Evolutionary conservation across 2,113 vertebrate genomes (phyloP).

Genomic region (Budorcas taxicolor): DNA sequence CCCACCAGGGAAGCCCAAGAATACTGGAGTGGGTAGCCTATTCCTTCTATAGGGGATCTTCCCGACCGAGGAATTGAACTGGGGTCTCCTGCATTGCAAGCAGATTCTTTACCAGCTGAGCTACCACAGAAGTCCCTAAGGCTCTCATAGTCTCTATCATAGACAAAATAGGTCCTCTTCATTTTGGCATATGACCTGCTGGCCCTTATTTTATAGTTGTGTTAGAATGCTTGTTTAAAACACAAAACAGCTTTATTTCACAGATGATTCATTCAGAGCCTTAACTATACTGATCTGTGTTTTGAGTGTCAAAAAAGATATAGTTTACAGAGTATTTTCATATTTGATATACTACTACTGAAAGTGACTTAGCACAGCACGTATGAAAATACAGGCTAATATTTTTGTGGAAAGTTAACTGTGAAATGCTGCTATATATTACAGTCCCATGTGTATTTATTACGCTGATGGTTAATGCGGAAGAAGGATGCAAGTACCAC

Average conservation of each 20-base stretch:
- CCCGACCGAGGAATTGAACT: accelerated
- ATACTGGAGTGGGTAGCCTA: neutral
- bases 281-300: neutral
- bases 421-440: neutral
- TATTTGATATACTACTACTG: neutral
- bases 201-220: neutral
- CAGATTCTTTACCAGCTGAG: neutral
- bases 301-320: neutral
- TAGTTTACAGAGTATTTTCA: neutral
- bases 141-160: neutral
- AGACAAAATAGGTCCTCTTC: neutral
- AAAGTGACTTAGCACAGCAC: neutral
- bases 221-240: neutral
- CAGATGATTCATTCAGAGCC: neutral
- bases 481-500: neutral
- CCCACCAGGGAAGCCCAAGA: neutral
- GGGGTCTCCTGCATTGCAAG: neutral
- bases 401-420: neutral
- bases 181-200: neutral
- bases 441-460: neutral
- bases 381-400: neutral
- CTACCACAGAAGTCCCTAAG: neutral
- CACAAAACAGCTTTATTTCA: neutral
- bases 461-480: neutral
- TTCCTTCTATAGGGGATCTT: neutral